Evolutionary conservation across 2,888 invertebrate genomes (phyloP), one percentile per base, ranked within the genome.

Genomic region (Pyrgus malvae): DNA sequence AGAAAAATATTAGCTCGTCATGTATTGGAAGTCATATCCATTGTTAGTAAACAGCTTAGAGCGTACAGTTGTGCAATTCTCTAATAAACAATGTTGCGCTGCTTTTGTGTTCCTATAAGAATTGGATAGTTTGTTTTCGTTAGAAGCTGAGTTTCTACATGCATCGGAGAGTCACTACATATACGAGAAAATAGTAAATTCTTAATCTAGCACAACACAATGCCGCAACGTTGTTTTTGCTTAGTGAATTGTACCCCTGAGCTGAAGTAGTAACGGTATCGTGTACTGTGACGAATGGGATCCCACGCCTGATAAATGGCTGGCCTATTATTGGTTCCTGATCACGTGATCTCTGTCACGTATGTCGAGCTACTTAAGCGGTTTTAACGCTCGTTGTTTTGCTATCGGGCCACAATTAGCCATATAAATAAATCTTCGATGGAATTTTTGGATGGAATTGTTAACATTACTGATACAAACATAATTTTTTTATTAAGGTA

Each of bases 361-460:
- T 55, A 48, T 33, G 44, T 21, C 53, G 38, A 37, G 29, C 59
- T 54, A 42, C 42, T 55, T 55, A 42, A 35, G 37, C 41, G 33
- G 42, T 42, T 35, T 55, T 14, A 25, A 27, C 54, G 46, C 46
- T 54, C 46, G 16, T 38, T 54, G 38, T 45, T 29, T 33, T 33
- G 46, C 46, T 46, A 33, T 4, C 31, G 45, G 54, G 46, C 14
- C 21, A 16, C 46, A 54, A 54, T 54, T 54, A 54, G 54, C 46
- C 33, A 46, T 37, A 45, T 40, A 40, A 46, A 45, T 40, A 40
- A 46, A 54, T 68, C 67, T 68, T 72, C 70, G 67, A 84, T 68
- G 89, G 89, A 89, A 89, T 89, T 89, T 74, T 74, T 71, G 67
- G 67, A 86, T 71, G 86, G 88, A 89, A 88, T 88, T 88, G 77